Evolutionary conservation across 2,797 vertebrate species (phyloP).

Genomic region (Tauraco hartlaubi): DNA sequence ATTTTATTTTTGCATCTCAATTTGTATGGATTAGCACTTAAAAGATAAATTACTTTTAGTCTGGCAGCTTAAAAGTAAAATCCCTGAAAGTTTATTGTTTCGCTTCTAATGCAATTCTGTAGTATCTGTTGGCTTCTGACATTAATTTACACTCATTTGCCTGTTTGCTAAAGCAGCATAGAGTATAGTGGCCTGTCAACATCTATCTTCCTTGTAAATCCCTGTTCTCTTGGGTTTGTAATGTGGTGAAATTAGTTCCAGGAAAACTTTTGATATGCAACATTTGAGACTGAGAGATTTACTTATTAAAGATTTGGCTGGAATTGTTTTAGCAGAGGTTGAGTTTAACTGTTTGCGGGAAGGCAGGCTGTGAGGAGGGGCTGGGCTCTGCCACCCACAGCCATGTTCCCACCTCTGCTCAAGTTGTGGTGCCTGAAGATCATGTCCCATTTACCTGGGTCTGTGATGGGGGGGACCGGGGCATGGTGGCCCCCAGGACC

Average conservation of each 20-base stretch:
- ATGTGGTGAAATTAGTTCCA: slow-evolving; percentile 33
- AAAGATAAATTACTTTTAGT: slow-evolving; percentile 55
- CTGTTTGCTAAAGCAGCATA: slow-evolving; percentile 27
- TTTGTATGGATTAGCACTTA: slow-evolving; percentile 62
- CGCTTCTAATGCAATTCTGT: slow-evolving; percentile 34
- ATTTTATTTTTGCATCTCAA: slow-evolving; percentile 72
- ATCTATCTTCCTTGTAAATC: slow-evolving; percentile 49
- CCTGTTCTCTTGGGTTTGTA: slow-evolving; percentile 39
- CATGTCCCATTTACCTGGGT: background rate
- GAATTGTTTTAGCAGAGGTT: background rate
- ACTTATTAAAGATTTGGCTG: background rate
- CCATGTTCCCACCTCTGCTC: accelerated
- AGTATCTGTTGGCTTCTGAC: slow-evolving; percentile 53
- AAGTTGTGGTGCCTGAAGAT: background rate
- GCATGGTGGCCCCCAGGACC: background rate
- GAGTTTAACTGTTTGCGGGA: background rate
- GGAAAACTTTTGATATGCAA: background rate
- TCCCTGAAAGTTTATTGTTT: slow-evolving; percentile 67
- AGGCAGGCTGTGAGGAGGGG: background rate
- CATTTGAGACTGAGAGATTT: background rate
- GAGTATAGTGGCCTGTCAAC: slow-evolving; percentile 9
- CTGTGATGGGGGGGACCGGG: accelerated
- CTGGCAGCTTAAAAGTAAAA: slow-evolving; percentile 61
- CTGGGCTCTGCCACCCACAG: background rate
- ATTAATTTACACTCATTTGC: slow-evolving; percentile 59